Base-by-base conservation (phyloP, 2,797 vertebrate species). In the Rhynchotus rufescens region DNA sequence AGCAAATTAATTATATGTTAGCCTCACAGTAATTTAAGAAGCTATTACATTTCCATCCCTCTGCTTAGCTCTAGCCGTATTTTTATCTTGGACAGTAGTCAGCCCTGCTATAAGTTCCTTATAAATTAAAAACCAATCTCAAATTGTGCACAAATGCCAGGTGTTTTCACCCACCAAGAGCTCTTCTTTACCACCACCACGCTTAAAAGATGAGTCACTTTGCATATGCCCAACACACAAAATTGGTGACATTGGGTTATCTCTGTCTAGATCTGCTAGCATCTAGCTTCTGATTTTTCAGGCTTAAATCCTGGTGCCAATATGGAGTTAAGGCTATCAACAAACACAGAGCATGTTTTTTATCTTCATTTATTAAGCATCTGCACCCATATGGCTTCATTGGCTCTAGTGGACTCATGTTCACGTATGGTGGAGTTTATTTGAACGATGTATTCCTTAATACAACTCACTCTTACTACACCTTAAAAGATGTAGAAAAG, bases 1-100 rank as follows among this genome's bases (percentile, higher is more conserved):
- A 93, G 89, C 73, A 81, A 92, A 96, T 93, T 95, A 94, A 96
- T 96, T 96, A 88, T 68, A 76, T 51, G 60, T 91, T 86, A 95
- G 92, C 90, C 88, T 95, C 73, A 57, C 4, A 19, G 79, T 88
- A 96, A 94, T 92, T 94, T 92, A 93, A 92, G 86, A 94, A 64
- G 56, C 68, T 68, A 59, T 96, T 88, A 69, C 69, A 56, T 88
- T 96, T 96, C 90, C 71, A 71, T n/a, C 54, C 71, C 79, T 91
- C 66, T 90, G 11, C 23, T 51, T 67, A 83, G 61, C 40, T 62
- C 57, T 51, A 68, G 61, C 10, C 12, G 13, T 54, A 45, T 83
- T 73, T 32, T 57, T 62, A 67, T 78, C 30, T 86, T 75, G 42
- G 65, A 47, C 42, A 91, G 36, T 76, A 95, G 95, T 89, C 17